Evolutionary conservation across 1,140 invertebrate genomes (phyloP).

Genomic region (Drosophila teissieri): DNA sequence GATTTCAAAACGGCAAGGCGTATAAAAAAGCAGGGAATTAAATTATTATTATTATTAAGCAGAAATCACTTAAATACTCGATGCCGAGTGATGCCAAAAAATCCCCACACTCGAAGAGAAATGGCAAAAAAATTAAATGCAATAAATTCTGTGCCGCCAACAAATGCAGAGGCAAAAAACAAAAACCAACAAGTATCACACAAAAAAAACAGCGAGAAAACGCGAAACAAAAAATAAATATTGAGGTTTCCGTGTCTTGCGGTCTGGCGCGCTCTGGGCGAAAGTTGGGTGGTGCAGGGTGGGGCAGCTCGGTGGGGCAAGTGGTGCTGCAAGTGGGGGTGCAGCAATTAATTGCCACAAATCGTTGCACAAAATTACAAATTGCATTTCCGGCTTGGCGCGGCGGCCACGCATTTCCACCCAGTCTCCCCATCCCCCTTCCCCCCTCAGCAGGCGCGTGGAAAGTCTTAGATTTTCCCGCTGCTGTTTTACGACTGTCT

Average conservation of each 20-base stretch:
- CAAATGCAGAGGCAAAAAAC: conserved; percentile 32
- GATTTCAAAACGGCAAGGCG: conserved; percentile 31
- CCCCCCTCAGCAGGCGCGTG: background rate
- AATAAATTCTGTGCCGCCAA: conserved; percentile 68
- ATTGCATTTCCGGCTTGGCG: conserved; percentile 79
- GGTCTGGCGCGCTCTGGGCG: conserved; percentile 60
- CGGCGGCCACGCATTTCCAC: conserved; percentile 47
- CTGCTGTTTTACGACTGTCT: conserved; percentile 46
- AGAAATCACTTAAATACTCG: conserved; percentile 74
- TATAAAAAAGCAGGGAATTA: conserved; percentile 29
- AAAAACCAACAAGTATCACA: conserved; percentile 12
- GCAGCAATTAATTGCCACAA: conserved; percentile 78
- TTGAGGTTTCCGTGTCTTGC: conserved; percentile 79
- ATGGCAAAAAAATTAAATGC: conserved; percentile 66
- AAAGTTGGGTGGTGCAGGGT: background rate
- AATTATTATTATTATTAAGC: conserved; percentile 76
- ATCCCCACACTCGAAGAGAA: conserved; percentile 15
- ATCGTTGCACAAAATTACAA: conserved; percentile 75
- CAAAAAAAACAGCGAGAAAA: conserved; percentile 10
- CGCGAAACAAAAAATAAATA: conserved; percentile 43
- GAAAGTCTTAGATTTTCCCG: conserved; percentile 24
- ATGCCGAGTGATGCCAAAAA: conserved; percentile 47
- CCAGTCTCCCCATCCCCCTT: background rate
- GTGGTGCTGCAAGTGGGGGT: conserved; percentile 21
- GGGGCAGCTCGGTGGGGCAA: background rate